Evolutionary conservation across 2,113 vertebrate species (phyloP).

Genomic region (Mustela lutreola): DNA sequence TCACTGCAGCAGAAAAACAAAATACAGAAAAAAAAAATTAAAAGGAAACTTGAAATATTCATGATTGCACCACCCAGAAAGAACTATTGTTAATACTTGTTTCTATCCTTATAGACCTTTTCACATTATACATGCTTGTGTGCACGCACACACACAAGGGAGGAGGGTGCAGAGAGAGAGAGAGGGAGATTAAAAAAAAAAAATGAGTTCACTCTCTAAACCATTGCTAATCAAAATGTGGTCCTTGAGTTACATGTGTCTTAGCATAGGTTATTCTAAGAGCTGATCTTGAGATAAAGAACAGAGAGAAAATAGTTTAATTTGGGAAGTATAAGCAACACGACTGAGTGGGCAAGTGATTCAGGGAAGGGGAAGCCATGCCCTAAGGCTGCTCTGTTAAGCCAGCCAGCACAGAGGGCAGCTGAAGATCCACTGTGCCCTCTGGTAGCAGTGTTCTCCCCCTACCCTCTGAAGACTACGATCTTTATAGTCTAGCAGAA

Average conservation of each 20-base stretch:
- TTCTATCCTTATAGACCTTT: neutral
- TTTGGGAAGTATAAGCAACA: neutral
- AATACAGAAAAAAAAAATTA: neutral
- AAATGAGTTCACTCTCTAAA: conserved; percentile 34
- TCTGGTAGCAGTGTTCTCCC: neutral
- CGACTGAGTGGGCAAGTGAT: neutral
- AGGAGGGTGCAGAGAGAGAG: neutral
- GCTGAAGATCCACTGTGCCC: neutral
- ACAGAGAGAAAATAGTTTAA: neutral
- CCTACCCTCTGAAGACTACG: neutral
- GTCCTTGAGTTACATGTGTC: neutral
- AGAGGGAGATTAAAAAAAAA: neutral
- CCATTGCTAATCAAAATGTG: neutral
- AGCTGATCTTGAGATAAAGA: conserved; percentile 25
- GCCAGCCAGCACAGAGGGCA: neutral
- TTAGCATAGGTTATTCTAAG: neutral
- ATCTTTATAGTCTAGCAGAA: neutral
- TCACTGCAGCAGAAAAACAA: conserved; percentile 51
- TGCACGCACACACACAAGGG: neutral
- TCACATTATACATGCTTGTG: neutral
- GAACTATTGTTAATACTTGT: conserved; percentile 9
- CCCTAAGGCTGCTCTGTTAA: neutral
- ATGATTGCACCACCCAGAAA: conserved; percentile 41
- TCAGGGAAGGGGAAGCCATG: neutral
- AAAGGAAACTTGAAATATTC: conserved; percentile 60